A percentile compares a stretch with the other conserved stretches of the same genome.
Conservation (phyloP, 2,797 vertebrate species). For the Siniperca scherzeri region DNA sequence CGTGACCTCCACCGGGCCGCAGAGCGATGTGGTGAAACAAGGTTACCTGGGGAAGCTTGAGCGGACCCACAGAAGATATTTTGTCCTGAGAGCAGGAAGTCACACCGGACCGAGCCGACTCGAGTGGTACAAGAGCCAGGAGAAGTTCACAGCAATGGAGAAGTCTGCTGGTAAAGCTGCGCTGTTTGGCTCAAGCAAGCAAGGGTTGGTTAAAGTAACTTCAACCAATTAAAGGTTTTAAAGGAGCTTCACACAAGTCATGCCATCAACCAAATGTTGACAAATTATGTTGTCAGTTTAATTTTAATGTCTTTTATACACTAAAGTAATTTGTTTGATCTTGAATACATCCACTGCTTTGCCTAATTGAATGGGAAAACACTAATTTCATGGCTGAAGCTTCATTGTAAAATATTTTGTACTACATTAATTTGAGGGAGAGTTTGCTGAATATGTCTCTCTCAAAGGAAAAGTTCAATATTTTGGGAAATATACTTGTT, state of each 20-base stretch:
- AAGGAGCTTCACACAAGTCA: fast-evolving
- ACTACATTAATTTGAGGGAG: no score
- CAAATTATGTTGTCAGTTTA: not conserved
- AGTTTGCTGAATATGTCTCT: no score
- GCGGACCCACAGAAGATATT: constrained; percentile 63
- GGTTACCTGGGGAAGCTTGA: constrained; percentile 76
- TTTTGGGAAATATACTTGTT: no score
- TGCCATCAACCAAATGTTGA: not conserved
- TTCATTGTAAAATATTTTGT: no score
- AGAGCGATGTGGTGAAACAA: constrained; percentile 67
- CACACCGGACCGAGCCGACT: constrained; percentile 74
- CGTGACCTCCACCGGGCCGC: not conserved
- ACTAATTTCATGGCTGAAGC: no score
- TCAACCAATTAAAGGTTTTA: not conserved
- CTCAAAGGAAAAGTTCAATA: no score
- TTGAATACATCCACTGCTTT: not conserved
- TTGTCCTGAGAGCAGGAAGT: constrained; percentile 75
- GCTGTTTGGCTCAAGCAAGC: constrained; percentile 57
- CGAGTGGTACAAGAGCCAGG: constrained; percentile 77
- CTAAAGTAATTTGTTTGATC: not conserved
- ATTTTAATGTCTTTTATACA: not conserved
- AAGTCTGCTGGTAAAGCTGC: constrained; percentile 56
- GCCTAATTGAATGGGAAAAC: not conserved
- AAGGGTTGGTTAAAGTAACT: constrained; percentile 61
- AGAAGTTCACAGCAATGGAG: constrained; percentile 63